Evolutionary conservation across 2,113 vertebrate species (phyloP).

Genomic region (Phoenicopterus ruber): DNA sequence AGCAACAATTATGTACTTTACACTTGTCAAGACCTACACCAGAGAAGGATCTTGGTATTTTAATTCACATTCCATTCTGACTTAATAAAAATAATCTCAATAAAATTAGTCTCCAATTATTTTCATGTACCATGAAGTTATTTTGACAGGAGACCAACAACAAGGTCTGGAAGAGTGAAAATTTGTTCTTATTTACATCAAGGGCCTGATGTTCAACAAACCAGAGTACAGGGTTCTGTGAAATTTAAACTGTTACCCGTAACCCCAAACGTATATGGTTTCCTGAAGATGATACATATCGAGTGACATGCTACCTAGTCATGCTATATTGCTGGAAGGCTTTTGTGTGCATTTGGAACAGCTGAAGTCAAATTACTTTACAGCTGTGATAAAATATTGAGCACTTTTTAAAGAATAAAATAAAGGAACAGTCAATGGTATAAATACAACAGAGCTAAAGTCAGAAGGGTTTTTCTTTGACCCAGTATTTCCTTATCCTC

Average conservation of each 20-base stretch:
- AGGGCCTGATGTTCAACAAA: neutral
- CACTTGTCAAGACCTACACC: neutral
- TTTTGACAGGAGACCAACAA: neutral
- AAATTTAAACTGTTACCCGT: neutral
- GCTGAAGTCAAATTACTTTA: neutral
- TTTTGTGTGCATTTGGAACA: neutral
- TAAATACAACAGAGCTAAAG: neutral
- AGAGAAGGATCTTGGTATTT: neutral
- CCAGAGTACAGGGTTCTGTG: neutral
- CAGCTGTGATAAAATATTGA: neutral
- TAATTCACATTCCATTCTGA: neutral
- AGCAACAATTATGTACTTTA: neutral
- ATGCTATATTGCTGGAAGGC: neutral
- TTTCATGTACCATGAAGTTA: neutral
- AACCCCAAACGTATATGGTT: neutral
- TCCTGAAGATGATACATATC: neutral
- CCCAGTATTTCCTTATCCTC: neutral
- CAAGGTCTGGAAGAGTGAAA: neutral
- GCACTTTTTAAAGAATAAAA: neutral
- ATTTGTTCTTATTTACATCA: neutral
- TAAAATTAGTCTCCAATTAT: neutral
- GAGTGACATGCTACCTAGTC: neutral
- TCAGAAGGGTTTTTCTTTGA: neutral
- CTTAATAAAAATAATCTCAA: neutral
- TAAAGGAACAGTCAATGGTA: neutral